Evolutionary conservation across 2,888 invertebrate species (phyloP), one percentile per base, ranked within the genome.

Genomic region (Pogonocherus hispidulus): DNA sequence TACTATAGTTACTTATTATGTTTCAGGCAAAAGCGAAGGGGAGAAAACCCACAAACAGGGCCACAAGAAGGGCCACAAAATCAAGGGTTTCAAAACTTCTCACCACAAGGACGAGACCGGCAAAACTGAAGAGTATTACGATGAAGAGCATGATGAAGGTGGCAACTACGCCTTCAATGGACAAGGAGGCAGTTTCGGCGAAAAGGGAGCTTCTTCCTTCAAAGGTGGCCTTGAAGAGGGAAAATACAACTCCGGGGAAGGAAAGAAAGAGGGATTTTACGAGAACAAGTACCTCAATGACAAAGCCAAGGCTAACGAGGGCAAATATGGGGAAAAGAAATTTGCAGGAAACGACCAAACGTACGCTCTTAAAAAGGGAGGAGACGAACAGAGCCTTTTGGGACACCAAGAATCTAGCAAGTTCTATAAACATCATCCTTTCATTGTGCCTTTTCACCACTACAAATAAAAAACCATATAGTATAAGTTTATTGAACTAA

Each of bases 81-180:
- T 89, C 79, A 90, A 91, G 80, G 90, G 91, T 16, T 91, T 89
- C 82, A 90, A 91, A 79, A 86, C 88, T 3, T 90, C 90, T 1
- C 90, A 90, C 80, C 90, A 90, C 79, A 91, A 91, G 78, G 90
- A 91, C 75, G 91, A 91, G 76, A 88, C 90, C 74, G 90, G 90
- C 64, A 90, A 90, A 79, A 87, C 89, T 2, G 90, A 90, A 79
- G 90, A 87, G 77, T 91, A 88, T 85, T 91, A 90, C 76, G 91
- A 91, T 66, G 90, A 90, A 77, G 89, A 88, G 8, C 89, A 90
- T 74, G 90, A 91, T 76, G 90, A 90, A 79, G 90, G 89, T 0
- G 89, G 89, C 74, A 88, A 89, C 76, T 87, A 87, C 78, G 81
- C 88, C 37, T 87, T 87, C 70, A 89, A 88, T 3, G 89, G 89